Evolutionary conservation across 2,113 vertebrate species (phyloP).

Genomic region (Pterophyllum scalare): DNA sequence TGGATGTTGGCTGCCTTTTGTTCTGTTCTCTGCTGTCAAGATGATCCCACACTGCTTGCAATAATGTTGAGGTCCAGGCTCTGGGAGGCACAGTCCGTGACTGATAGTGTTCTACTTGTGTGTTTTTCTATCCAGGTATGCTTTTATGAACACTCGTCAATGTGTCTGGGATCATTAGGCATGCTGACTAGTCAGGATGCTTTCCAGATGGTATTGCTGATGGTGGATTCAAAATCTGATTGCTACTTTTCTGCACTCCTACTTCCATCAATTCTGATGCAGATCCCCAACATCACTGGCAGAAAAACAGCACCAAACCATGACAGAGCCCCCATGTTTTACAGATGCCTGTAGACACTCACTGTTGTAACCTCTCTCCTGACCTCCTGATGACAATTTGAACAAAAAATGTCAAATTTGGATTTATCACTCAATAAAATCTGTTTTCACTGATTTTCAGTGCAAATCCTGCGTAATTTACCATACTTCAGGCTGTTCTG

Average conservation of each 20-base stretch:
- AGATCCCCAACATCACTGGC: too few relatives aligned
- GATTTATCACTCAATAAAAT: background rate
- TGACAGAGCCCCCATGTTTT: too few relatives aligned
- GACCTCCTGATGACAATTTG: background rate
- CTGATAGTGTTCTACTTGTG: background rate
- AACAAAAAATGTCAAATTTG: background rate
- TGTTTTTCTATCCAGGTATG: background rate
- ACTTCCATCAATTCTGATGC: too few relatives aligned
- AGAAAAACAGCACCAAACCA: too few relatives aligned
- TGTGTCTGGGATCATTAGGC: too few relatives aligned
- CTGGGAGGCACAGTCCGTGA: background rate
- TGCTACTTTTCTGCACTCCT: too few relatives aligned
- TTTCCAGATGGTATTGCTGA: too few relatives aligned
- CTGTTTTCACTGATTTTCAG: background rate
- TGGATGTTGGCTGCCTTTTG: background rate
- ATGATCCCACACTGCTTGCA: background rate
- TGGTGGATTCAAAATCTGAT: background rate
- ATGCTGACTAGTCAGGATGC: too few relatives aligned
- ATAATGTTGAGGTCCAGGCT: background rate
- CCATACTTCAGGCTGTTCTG: background rate
- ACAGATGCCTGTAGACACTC: background rate
- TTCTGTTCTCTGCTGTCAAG: background rate
- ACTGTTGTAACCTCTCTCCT: background rate
- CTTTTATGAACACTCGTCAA: too few relatives aligned
- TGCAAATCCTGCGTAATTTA: background rate